Evolutionary conservation across 2,797 vertebrate species (phyloP), one percentile per base, ranked within the genome.

Genomic region (Lutjanus argentimaculatus): DNA sequence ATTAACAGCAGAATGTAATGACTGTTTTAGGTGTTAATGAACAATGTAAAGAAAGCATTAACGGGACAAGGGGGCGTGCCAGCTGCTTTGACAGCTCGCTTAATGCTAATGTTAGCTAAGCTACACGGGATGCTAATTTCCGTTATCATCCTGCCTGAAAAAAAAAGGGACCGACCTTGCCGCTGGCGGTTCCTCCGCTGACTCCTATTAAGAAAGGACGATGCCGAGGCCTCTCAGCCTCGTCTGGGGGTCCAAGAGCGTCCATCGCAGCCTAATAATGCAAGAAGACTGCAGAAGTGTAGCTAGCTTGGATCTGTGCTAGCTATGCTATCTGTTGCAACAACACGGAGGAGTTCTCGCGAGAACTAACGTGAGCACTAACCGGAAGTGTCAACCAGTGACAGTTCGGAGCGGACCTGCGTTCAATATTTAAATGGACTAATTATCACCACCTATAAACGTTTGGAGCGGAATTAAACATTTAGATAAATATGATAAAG

Each of bases 101-200:
- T 7, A 57, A 19, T 3, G 58, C 66, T 79, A 77, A 57, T n/a
- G 4, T 40, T 69, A 11, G 15, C 21, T 43, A 89, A 81, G 67
- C 59, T 75, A 77, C 8, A 17, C 14, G 19, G 16, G 48, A 69
- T 72, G 82, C 67, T 75, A 86, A 82, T 11, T 51, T 49, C 16
- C 40, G 16, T 11, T 5, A 62, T 53, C 1, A 2, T 17, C 2
- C 2, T 1, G 14, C 6, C 48, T 25, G 8, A 43, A 55, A 25
- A 7, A 25, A 15, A 25, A 7, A 25, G 14, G 2, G 2, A 59
- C 78, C 79, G 77, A 98, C 98, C 97, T 98, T 98, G n/a, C 98
- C 98, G 79, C 98, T 98, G 53, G 97, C 97, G 0, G 97, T 99
- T 85, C 97, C 98, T 67, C 98, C 97, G 88, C 97, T 98, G 43